Evolutionary conservation across 2,113 vertebrate species (phyloP), one percentile per base, ranked within the genome.

Genomic region (Stomatorhinus ivindoensis): DNA sequence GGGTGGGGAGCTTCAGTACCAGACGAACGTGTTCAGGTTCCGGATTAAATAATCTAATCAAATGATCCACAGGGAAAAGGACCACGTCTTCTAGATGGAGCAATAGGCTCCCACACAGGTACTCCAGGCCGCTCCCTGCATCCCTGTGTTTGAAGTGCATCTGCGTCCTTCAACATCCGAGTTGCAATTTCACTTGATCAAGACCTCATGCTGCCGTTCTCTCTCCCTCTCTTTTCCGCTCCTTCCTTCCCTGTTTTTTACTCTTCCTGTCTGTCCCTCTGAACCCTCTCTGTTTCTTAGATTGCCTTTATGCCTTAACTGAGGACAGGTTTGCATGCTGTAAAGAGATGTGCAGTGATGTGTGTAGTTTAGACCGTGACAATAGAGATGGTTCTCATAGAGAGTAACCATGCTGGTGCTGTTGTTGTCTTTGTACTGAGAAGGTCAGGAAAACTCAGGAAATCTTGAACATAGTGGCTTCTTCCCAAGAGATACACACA

Each of bases 251-350:
- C 46, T 86, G 15, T 80, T 46, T 46, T 83, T 80, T 39, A 91
- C 24, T 87, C 69, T 44, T 44, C 91, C 89, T 65, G 53, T 91
- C 83, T 91, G 39, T 50, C 65, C 85, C 48, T 87, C 89, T 76
- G 82, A 90, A 39, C 86, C 50, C 80, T 92, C 69, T 92, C 9
- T 82, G 21, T 46, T 86, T 90, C 90, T 85, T 89, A 95, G 94
- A 93, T 93, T 92, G 89, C 90, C 94, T 91, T 94, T 92, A 93
- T 92, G 89, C 90, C 94, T 91, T 94, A 92, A 93, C 93, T 91
- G 89, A 94, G 93, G 92, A 94, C 95, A 95, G 94, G 92, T 95
- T 94, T 95, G 94, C 94, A 92, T 96, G 95, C 95, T 96, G 92
- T 95, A 94, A 44, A 53, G 53, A 84, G 27, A 94, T 94, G 93